A percentile compares a stretch with the other conserved stretches of the same genome.
Conservation (phyloP, 2,113 vertebrate genomes). For the Girardinichthys multiradiatus region DNA sequence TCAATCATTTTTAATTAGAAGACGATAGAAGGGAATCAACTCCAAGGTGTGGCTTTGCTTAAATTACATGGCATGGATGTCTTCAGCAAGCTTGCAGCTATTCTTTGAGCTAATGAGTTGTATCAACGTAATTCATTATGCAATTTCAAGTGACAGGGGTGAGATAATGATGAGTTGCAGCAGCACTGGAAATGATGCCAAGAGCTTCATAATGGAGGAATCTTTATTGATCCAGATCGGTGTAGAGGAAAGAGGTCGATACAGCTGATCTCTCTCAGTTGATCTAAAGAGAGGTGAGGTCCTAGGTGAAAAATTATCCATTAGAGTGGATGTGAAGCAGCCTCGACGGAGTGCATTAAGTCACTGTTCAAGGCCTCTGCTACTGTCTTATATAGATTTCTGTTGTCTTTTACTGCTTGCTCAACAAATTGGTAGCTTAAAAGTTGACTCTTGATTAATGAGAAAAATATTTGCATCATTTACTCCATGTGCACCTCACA, state of each 20-base stretch:
- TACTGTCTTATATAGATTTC: slow-evolving; percentile 23
- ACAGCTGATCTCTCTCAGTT: slow-evolving; percentile 68
- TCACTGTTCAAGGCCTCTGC: slow-evolving; percentile 61
- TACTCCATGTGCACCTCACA: background rate
- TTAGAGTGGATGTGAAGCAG: slow-evolving; percentile 59
- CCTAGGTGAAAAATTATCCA: slow-evolving; percentile 75
- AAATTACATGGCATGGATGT: slow-evolving; percentile 21
- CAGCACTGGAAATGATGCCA: slow-evolving; percentile 24
- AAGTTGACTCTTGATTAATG: background rate
- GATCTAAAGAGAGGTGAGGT: slow-evolving; percentile 71
- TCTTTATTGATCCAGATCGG: slow-evolving; percentile 65
- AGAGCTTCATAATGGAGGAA: slow-evolving; percentile 61
- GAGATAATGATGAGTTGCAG: slow-evolving; percentile 43
- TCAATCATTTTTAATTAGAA: slow-evolving; percentile 50
- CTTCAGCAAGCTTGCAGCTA: background rate
- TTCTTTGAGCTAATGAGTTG: slow-evolving; percentile 33
- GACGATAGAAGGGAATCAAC: slow-evolving; percentile 7
- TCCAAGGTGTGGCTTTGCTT: slow-evolving; percentile 18
- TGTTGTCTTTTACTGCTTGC: slow-evolving; percentile 13
- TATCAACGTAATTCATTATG: slow-evolving; percentile 47
- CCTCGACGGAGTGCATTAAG: slow-evolving; percentile 65
- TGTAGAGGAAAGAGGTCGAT: slow-evolving; percentile 62
- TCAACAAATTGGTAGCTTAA: background rate
- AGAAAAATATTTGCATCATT: background rate
- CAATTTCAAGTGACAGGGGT: slow-evolving; percentile 29